Evolutionary conservation across 2,888 invertebrate genomes (phyloP), one percentile per base, ranked within the genome.

Genomic region (Alloplasta piceator): DNA sequence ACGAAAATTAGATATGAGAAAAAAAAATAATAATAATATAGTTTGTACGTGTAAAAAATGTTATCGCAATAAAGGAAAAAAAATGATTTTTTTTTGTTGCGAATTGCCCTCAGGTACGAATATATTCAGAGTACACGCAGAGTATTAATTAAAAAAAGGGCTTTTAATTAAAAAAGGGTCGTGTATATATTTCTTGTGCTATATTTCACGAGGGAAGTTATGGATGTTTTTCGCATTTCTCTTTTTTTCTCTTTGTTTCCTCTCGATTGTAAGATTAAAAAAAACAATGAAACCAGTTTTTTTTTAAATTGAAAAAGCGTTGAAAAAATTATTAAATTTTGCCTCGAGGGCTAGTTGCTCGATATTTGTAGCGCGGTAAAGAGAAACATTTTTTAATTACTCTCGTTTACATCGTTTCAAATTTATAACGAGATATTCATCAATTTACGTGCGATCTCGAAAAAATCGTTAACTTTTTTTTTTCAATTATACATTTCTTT

Each of bases 151-250:
- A 64, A 16, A 60, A 67, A 48, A 41, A n/a, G n/a, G n/a, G n/a
- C n/a, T 16, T n/a, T 61, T 52, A 36, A 61, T n/a, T n/a, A n/a
- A n/a, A n/a, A n/a, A n/a, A n/a, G 61, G 52, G 52, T 67, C 48
- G 61, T 63, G 46, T 61, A 26, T 52, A 39, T 61, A 46, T 46
- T 48, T 64, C 52, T 75, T 80, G 71, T 68, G 55, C 50, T 67
- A n/a, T n/a, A 2, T 48, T 73, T 68, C 6, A 55, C 63, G 64
- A 43, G 38, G 12, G n/a, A 72, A 74, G 48, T 64, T 70, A 52
- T 63, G 39, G 36, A 70, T 48, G 12, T 58, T 60, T 26, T 38
- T 16, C 41, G 12, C 66, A 48, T 55, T 58, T 48, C 39, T 56
- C 38, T 26, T 64, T 26, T 12, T 71, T 63, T 5, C 46, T 41